Percentiles rank a stretch among this genome's conserved stretches.
Evolutionary conservation across 2,797 vertebrate genomes (phyloP).

Genomic region (Intellagama lesueurii): DNA sequence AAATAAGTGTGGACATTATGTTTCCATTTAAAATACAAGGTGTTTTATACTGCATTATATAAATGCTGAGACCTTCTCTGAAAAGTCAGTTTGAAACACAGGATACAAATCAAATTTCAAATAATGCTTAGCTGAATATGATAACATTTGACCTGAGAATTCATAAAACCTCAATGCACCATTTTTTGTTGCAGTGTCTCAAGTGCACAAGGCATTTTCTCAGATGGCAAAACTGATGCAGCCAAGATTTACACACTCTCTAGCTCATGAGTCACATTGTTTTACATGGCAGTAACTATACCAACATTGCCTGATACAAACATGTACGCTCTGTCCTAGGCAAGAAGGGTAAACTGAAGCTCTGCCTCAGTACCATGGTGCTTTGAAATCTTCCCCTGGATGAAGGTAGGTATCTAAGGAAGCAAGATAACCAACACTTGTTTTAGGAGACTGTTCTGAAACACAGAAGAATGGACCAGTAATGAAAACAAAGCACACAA

Average conservation of each 20-base stretch:
- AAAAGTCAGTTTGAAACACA: background rate
- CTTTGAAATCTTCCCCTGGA: background rate
- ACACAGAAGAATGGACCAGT: background rate
- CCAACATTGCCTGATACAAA: background rate
- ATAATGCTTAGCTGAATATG: too few species aligned
- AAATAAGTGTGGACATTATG: too few species aligned
- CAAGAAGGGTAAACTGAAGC: background rate
- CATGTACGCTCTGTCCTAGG: background rate
- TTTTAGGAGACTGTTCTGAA: background rate
- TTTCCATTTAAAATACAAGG: background rate
- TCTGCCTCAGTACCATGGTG: background rate
- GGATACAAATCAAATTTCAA: background rate
- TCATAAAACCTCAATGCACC: too few species aligned
- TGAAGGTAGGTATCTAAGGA: accelerated
- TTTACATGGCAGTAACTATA: too few species aligned
- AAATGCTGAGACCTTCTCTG: background rate
- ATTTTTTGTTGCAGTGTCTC: too few species aligned
- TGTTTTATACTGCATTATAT: background rate
- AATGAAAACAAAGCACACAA: background rate
- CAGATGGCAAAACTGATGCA: background rate
- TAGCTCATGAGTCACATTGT: background rate
- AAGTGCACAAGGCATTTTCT: background rate
- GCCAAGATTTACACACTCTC: background rate
- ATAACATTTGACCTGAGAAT: too few species aligned
- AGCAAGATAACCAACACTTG: accelerated